phyloP scores from a whole-genome alignment of 2,888 invertebrate species.

The Cheilosia urbana region DNA sequence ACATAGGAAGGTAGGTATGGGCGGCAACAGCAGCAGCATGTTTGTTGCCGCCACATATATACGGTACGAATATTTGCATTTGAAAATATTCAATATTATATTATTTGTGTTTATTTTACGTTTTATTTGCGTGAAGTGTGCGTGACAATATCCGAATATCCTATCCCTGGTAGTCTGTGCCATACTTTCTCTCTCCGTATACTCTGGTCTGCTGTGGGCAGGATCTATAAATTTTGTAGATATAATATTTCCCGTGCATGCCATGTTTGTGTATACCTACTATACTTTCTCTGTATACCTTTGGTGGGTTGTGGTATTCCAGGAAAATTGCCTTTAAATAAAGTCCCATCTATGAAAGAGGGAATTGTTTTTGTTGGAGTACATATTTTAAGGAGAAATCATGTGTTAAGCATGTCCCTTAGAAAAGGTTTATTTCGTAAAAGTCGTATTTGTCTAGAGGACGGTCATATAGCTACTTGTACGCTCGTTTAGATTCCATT shows the following conservation, averaged over 20 bases:
- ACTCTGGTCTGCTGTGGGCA: neutral
- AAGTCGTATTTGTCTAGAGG: neutral
- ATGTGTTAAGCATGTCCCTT: neutral
- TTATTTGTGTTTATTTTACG: conserved; percentile 59
- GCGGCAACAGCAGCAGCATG: conserved; percentile 30
- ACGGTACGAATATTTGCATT: conserved; percentile 50
- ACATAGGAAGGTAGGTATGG: conserved; percentile 14
- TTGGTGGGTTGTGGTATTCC: conserved; percentile 13
- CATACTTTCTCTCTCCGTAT: neutral
- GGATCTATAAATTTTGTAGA: neutral
- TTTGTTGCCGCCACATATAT: conserved; percentile 29
- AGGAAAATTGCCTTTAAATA: conserved; percentile 1
- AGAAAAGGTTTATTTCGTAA: neutral
- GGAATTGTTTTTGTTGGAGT: neutral
- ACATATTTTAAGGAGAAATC: neutral
- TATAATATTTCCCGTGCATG: neutral
- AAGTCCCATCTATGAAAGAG: neutral
- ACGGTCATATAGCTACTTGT: neutral
- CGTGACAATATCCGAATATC: conserved; percentile 60
- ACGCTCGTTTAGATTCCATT: neutral
- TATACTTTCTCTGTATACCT: too few species aligned
- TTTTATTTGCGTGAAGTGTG: conserved; percentile 67
- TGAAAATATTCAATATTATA: conserved; percentile 69
- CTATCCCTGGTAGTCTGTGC: conserved; percentile 3
- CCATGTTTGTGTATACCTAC: neutral